phyloP scores from a whole-genome alignment of 2,797 vertebrate species.

The Sciaenops ocellatus region DNA sequence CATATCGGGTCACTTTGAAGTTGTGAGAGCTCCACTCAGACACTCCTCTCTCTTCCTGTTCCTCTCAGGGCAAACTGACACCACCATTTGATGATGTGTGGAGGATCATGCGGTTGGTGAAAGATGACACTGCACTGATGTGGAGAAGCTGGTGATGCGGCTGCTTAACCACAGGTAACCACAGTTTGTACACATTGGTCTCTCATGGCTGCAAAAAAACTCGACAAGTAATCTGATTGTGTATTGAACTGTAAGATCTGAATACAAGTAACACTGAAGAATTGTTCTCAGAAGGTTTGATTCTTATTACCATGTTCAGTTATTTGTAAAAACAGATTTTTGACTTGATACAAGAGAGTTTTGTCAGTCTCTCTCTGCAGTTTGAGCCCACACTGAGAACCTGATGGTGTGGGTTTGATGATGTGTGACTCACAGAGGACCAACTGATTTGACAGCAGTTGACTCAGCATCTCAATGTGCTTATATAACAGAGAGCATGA shows the following conservation, averaged over 20 bases:
- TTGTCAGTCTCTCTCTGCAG: constrained; percentile 27
- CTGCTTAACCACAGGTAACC: constrained; percentile 63
- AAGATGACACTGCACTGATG: constrained; percentile 43
- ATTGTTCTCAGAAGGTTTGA: background rate
- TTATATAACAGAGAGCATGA: constrained; percentile 57
- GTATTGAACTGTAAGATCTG: background rate
- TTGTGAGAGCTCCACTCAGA: constrained; percentile 46
- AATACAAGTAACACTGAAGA: background rate
- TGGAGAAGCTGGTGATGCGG: constrained; percentile 60
- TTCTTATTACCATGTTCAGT: background rate
- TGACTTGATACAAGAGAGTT: background rate
- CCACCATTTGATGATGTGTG: constrained; percentile 36
- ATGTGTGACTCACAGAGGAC: constrained; percentile 68
- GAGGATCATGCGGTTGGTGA: constrained; percentile 44
- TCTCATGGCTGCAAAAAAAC: background rate
- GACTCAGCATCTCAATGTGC: constrained; percentile 65
- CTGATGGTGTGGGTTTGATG: constrained; percentile 69
- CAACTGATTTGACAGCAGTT: constrained; percentile 64
- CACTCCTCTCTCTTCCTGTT: constrained; percentile 55
- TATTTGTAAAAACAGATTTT: constrained; percentile 17
- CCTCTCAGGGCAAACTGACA: constrained; percentile 52
- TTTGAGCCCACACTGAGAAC: constrained; percentile 56
- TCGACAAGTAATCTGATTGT: background rate
- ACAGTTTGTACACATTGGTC: background rate
- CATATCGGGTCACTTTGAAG: constrained; percentile 65